Evolutionary conservation across 2,797 vertebrate genomes (phyloP), one percentile per base, ranked within the genome.

Genomic region (Tolypeutes matacus): DNA sequence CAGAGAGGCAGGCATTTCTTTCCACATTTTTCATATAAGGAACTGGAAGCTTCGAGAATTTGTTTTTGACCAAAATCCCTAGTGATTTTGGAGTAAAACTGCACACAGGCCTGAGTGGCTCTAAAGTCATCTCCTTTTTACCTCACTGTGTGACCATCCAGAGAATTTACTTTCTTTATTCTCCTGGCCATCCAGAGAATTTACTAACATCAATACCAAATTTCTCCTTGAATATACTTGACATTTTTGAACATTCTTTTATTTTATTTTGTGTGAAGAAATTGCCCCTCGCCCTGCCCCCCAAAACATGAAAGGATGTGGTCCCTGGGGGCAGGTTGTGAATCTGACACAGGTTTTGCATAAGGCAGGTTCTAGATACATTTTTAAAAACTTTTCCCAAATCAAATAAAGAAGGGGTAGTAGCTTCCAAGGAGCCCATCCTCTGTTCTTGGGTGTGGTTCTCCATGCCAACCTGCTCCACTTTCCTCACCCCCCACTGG

Each of bases 311-410:
- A 78, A 88, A 93, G 20, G 77, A 46, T 13, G 17, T 69, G 46
- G 53, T 18, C 86, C 56, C 14, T 60, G 34, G 46, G n/a, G 39
- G 39, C 76, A 67, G 23, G 65, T 23, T 27, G 5, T 39, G 69
- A 4, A 2, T 25, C 5, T 27, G 17, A 18, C 21, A 0, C 21
- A 81, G 39, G 29, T 67, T 62, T 84, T 85, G 2, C 31, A 62
- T 23, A 60, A 92, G 29, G 31, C n/a, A 46, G 23, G 2, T 73
- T 70, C 39, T 75, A 39, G 17, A 53, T 64, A 36, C 58, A 78
- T 46, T 93, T 91, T 94, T 46, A 69, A 93, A 56, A 84, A 64
- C 25, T 86, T 70, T 83, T 3, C 21, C 51, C 20, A 89, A 70
- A 92, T 49, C 46, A 60, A 92, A 82, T 60, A 88, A 86, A 12